Evolutionary conservation across 2,797 vertebrate species (phyloP).

Genomic region (Acanthiza pusilla): DNA sequence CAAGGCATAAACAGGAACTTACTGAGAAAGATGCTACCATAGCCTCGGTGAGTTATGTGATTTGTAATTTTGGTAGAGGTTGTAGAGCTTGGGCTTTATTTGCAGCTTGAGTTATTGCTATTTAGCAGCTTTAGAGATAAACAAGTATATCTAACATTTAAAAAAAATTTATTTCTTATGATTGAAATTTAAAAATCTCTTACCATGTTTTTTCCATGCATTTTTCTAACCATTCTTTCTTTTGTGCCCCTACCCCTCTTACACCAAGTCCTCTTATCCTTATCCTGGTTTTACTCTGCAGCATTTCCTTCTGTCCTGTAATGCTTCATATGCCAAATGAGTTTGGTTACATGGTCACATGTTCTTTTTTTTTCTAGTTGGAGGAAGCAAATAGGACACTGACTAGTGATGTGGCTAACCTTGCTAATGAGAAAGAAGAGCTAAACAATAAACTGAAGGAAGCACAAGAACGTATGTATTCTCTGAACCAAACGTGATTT

Average conservation of each 20-base stretch:
- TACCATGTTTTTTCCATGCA: neutral
- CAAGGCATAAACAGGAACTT: conserved; percentile 90
- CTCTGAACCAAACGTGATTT: neutral
- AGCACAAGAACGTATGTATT: conserved; percentile 86
- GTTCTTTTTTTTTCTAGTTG: conserved; percentile 73
- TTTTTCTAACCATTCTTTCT: neutral
- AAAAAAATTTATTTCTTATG: neutral
- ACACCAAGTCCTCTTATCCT: neutral
- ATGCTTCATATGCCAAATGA: neutral
- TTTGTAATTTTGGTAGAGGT: neutral
- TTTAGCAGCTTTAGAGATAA: neutral
- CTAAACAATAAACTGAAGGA: conserved; percentile 94
- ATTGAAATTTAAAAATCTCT: neutral
- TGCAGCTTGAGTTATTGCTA: neutral
- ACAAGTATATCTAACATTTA: neutral
- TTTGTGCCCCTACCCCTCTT: neutral
- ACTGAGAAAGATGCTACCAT: conserved; percentile 93
- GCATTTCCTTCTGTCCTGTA: neutral
- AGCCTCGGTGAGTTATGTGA: conserved; percentile 81
- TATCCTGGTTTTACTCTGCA: neutral
- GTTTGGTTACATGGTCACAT: neutral
- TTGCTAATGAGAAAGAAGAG: conserved; percentile 95
- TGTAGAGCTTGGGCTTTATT: neutral
- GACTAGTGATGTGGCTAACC: conserved; percentile 91
- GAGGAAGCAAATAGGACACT: conserved; percentile 96